Evolutionary conservation across 2,888 invertebrate species (phyloP).

Genomic region (Chorisops tibialis): DNA sequence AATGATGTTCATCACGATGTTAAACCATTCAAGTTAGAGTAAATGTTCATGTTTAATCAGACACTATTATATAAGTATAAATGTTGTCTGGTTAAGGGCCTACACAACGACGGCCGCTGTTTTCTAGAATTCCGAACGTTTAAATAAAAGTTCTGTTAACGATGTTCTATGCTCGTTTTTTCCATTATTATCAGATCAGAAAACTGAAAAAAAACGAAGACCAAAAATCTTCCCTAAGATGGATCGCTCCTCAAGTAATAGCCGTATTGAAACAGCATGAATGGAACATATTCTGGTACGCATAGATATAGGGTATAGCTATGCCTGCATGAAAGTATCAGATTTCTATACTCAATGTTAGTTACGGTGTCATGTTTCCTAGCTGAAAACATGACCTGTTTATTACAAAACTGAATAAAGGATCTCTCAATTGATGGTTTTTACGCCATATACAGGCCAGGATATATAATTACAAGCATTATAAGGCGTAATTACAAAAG

Average conservation of each 20-base stretch:
- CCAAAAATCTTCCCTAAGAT: neutral
- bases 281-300: no score
- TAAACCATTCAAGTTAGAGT: neutral
- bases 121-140: conserved; percentile 14
- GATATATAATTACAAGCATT: conserved; percentile 18
- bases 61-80: conserved; percentile 7
- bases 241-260: conserved; percentile 10
- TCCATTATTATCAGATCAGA: conserved; percentile 8
- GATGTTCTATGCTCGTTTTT: neutral
- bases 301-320: conserved; percentile 1
- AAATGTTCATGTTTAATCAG: neutral
- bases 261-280: conserved; percentile 5
- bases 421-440: conserved; percentile 6
- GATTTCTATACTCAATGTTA: conserved; percentile 20
- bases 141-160: conserved; percentile 1
- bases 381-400: conserved; percentile 18
- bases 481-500: conserved; percentile 14
- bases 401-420: conserved; percentile 10
- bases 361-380: conserved; percentile 22
- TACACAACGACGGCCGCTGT: neutral
- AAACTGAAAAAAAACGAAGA: neutral
- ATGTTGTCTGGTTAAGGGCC: neutral
- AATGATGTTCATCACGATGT: neutral
- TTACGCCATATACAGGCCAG: neutral
- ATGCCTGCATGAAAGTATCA: conserved; percentile 21